Evolutionary conservation across 2,113 vertebrate species (phyloP).

Genomic region (Ochotona curzoniae): DNA sequence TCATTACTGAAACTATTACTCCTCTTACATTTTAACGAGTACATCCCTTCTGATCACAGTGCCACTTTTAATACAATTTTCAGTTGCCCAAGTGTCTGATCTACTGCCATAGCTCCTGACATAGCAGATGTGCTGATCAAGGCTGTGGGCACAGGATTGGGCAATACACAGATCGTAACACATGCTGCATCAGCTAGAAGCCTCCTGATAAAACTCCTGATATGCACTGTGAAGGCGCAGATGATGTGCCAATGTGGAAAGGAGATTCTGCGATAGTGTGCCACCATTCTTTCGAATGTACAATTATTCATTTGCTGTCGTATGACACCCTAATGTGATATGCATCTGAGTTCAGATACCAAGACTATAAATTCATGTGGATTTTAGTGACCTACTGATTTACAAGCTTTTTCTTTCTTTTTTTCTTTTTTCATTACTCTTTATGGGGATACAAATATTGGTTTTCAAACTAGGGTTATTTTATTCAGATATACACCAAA

Average conservation of each 20-base stretch:
- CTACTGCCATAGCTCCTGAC: too few relatives aligned
- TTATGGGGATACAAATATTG: background rate
- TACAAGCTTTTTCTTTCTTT: background rate
- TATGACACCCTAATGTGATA: too few relatives aligned
- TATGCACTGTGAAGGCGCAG: background rate
- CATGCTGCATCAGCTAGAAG: background rate
- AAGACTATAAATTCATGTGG: background rate
- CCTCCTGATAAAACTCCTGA: background rate
- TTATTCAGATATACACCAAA: background rate
- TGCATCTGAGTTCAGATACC: background rate
- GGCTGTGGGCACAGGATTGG: fast-evolving
- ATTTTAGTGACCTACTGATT: background rate
- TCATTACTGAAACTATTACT: fast-evolving
- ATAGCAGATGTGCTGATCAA: background rate
- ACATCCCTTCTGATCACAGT: background rate
- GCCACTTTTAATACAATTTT: background rate
- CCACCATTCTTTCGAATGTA: background rate
- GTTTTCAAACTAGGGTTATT: background rate
- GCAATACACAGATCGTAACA: background rate
- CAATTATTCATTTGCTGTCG: too few relatives aligned
- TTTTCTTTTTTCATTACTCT: background rate
- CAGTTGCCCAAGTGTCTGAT: background rate
- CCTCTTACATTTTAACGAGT: background rate
- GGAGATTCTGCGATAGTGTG: background rate
- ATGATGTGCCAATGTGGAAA: background rate